These are phyloP conservation scores for Empidonax traillii DNA, from an alignment of 2,113 vertebrate genomes.

Conservation along the genomic window DNA sequence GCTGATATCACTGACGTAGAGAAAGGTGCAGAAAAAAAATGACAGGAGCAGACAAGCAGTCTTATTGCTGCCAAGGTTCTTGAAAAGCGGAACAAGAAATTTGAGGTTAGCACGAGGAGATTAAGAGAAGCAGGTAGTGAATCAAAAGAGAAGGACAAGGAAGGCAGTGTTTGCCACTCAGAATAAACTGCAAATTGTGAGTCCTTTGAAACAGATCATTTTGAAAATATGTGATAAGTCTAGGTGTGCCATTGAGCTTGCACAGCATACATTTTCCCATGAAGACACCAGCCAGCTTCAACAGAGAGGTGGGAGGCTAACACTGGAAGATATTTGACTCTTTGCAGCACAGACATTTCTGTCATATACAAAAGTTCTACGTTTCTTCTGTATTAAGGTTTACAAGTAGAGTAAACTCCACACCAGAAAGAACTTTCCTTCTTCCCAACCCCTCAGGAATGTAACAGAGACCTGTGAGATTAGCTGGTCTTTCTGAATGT, in stretches of 20 bases:
- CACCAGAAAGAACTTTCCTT: neutral
- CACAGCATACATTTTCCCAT: neutral
- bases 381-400: neutral
- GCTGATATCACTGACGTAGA: slow-evolving; percentile 31
- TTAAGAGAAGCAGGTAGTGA: neutral
- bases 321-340: neutral
- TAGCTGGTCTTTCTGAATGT: neutral
- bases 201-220: neutral
- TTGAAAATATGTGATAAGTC: neutral
- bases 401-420: neutral
- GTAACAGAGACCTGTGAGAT: neutral
- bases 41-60: slow-evolving; percentile 35
- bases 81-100: slow-evolving; percentile 9
- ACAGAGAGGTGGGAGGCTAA: neutral
- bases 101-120: neutral
- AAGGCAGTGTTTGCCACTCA: neutral
- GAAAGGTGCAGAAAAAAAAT: slow-evolving; percentile 19
- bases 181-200: neutral
- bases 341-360: neutral
- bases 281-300: neutral
- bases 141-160: neutral
- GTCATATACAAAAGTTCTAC: neutral
- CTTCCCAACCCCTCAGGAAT: neutral
- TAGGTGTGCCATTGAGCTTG: neutral
- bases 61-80: slow-evolving; percentile 39